phyloP scores from a whole-genome alignment of 2,888 invertebrate genomes.

The Cheilosia grossa region DNA sequence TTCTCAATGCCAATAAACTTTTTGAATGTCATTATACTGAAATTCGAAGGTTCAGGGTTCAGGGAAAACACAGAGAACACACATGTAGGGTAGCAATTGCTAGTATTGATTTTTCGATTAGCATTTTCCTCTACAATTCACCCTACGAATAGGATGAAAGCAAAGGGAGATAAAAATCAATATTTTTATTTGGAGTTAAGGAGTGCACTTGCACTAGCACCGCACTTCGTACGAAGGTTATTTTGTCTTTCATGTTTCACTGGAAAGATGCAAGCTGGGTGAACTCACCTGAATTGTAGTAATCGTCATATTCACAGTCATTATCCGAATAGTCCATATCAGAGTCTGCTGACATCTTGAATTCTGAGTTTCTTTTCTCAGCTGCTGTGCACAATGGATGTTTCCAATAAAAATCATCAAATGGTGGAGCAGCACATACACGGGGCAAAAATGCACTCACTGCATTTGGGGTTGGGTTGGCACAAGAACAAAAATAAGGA shows the following conservation, averaged over 20 bases:
- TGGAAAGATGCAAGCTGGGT: too few relatives aligned
- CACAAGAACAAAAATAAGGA: neutral
- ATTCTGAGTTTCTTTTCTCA: conserved; percentile 20
- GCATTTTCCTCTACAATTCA: neutral
- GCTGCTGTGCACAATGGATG: conserved; percentile 14
- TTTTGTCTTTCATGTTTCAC: conserved; percentile 2
- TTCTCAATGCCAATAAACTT: conserved; percentile 65
- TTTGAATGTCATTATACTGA: conserved; percentile 66
- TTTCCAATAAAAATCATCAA: conserved; percentile 48
- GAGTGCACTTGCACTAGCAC: conserved; percentile 38
- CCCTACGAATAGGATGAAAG: neutral
- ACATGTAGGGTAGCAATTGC: conserved; percentile 36
- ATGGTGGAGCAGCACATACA: conserved; percentile 38
- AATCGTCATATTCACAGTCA: conserved; percentile 92
- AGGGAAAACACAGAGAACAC: conserved; percentile 8
- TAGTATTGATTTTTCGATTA: conserved; percentile 65
- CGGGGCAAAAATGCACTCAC: conserved; percentile 43
- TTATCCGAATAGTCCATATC: conserved; percentile 96
- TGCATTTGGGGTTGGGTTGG: conserved; percentile 60
- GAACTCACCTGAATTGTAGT: conserved; percentile 87
- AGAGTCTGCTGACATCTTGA: conserved; percentile 86
- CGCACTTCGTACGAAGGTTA: conserved; percentile 44
- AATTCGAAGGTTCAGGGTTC: conserved; percentile 2
- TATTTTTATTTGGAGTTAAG: conserved; percentile 43
- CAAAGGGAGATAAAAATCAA: conserved; percentile 52